These are phyloP conservation scores for Crenuchus spilurus DNA, from an alignment of 2,797 vertebrate species.

Conservation along the genomic window DNA sequence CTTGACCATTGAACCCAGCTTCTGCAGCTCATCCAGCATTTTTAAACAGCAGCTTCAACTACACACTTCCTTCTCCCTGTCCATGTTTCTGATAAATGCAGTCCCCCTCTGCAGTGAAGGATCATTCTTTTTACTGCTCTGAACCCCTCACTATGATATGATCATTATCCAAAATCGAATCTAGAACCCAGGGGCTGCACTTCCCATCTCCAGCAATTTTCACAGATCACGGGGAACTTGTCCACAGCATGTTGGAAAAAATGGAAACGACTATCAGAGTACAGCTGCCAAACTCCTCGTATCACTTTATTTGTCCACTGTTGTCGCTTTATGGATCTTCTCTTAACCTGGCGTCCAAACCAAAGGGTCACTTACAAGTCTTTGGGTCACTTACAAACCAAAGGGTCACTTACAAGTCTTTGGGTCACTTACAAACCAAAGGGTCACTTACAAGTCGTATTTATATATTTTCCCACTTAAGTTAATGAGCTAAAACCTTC, in stretches of 20 bases:
- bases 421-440: no score
- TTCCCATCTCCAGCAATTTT: constrained; percentile 70
- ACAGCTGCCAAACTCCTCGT: not conserved
- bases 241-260: not conserved
- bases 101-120: constrained; percentile 65
- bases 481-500: no score
- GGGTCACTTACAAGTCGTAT: no score
- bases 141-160: constrained; percentile 64
- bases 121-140: constrained; percentile 60
- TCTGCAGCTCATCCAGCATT: constrained; percentile 24
- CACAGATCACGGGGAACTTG: constrained; percentile 47
- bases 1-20: constrained; percentile 3
- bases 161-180: constrained; percentile 78
- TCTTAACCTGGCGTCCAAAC: not conserved
- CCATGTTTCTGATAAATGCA: constrained; percentile 67
- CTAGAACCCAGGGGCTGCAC: constrained; percentile 63
- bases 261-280: not conserved
- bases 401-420: no score
- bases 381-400: no score
- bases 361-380: no score
- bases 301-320: not conserved
- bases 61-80: not conserved
- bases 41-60: constrained; percentile 19
- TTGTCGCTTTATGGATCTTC: not conserved
- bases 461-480: no score